A percentile compares a stretch with the other conserved stretches of the same genome.
Evolutionary conservation across 2,113 vertebrate genomes (phyloP).

Genomic region (Psittacus erithacus): DNA sequence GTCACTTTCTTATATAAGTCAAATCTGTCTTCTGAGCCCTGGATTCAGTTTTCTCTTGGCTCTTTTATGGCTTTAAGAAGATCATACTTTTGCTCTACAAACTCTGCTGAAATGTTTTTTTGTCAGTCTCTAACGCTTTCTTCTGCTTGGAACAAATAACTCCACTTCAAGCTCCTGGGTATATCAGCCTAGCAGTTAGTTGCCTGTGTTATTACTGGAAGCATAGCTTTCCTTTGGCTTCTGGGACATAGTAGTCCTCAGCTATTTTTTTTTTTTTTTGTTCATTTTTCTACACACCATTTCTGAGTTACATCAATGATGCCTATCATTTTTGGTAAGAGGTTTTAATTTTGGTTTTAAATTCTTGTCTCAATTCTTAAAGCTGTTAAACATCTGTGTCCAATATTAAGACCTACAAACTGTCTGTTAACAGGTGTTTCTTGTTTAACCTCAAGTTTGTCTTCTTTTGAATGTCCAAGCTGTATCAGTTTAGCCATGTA

Average conservation of each 20-base stretch:
- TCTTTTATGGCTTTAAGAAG: neutral
- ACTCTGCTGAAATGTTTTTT: neutral
- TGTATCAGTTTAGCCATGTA: neutral
- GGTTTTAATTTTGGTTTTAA: neutral
- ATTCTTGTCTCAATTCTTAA: neutral
- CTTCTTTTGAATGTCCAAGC: neutral
- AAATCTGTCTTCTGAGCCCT: neutral
- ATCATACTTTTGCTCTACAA: neutral
- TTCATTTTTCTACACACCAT: neutral
- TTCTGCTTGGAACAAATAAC: neutral
- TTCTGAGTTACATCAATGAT: neutral
- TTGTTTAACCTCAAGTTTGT: neutral
- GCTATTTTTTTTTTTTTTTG: neutral
- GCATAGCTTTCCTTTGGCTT: neutral
- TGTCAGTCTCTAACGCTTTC: neutral
- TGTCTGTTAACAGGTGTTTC: neutral
- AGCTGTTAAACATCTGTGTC: neutral
- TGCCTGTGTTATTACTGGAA: neutral
- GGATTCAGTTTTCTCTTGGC: neutral
- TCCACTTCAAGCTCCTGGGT: neutral
- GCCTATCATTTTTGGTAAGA: neutral
- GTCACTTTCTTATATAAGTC: neutral
- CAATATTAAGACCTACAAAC: neutral
- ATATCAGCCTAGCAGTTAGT: neutral
- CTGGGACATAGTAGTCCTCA: neutral